Evolutionary conservation across 1,140 invertebrate species (phyloP).

Genomic region (Sweltsa coloradensis): DNA sequence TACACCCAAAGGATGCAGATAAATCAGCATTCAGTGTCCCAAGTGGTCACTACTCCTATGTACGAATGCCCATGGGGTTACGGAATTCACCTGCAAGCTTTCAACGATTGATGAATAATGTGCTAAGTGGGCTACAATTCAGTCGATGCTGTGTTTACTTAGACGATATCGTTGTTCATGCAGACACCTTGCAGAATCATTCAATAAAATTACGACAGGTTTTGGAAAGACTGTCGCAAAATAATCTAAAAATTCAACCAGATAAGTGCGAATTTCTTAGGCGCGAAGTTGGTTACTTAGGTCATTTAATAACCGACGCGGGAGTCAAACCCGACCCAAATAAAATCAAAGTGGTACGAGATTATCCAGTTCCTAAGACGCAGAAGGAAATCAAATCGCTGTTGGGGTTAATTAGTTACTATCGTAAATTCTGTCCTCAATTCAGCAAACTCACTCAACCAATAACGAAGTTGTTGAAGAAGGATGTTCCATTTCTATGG

Average conservation of each 20-base stretch:
- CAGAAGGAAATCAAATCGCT: slow-evolving; percentile 22
- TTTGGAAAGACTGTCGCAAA: slow-evolving; percentile 10
- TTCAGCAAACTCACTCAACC: slow-evolving; percentile 22
- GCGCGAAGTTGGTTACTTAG: slow-evolving; percentile 15
- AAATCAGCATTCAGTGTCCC: slow-evolving; percentile 24
- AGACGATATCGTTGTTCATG: slow-evolving; percentile 21
- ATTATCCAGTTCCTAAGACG: slow-evolving; percentile 22
- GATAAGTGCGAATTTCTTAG: slow-evolving; percentile 17
- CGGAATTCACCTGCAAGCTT: slow-evolving; percentile 22
- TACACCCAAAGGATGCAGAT: slow-evolving; percentile 20
- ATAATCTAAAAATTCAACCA: slow-evolving; percentile 17
- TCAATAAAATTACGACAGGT: slow-evolving; percentile 10
- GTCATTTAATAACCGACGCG: slow-evolving; percentile 14
- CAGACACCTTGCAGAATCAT: not conserved
- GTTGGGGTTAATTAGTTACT: slow-evolving; percentile 21
- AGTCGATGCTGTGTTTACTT: slow-evolving; percentile 22
- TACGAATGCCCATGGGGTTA: slow-evolving; percentile 23
- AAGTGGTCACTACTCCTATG: slow-evolving; percentile 22
- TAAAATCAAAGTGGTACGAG: slow-evolving; percentile 19
- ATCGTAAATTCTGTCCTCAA: slow-evolving; percentile 18
- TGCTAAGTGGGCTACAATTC: slow-evolving; percentile 21
- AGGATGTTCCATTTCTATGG: slow-evolving; percentile 18
- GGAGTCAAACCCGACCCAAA: slow-evolving; percentile 16
- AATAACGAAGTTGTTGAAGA: slow-evolving; percentile 20
- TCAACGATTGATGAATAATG: slow-evolving; percentile 27